Percentiles rank a stretch among this genome's conserved stretches.
Evolutionary conservation across 2,113 vertebrate species (phyloP).

Genomic region (Tenebrosternarchus preto): DNA sequence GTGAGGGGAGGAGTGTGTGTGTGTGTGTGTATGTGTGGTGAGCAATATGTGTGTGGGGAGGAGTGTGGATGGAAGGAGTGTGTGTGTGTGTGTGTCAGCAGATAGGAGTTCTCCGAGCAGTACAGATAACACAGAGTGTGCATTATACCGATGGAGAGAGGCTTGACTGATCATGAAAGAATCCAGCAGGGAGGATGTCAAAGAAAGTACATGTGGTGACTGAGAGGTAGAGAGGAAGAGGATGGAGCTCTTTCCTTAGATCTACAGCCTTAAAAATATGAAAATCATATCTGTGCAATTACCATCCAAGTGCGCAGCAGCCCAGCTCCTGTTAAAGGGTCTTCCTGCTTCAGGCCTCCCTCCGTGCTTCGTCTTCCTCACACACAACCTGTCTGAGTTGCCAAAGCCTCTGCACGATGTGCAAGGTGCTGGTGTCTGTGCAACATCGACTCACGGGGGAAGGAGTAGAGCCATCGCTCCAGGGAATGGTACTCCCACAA

Average conservation of each 20-base stretch:
- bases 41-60: background rate
- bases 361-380: background rate
- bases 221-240: background rate
- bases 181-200: background rate
- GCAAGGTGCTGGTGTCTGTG: background rate
- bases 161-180: background rate
- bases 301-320: too few relatives aligned
- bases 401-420: background rate
- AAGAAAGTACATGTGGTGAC: background rate
- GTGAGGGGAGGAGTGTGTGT: conserved; percentile 37
- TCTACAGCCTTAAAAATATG: background rate
- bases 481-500: background rate
- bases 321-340: background rate
- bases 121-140: background rate
- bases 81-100: background rate
- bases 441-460: too few relatives aligned
- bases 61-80: background rate
- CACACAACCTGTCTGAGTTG: background rate
- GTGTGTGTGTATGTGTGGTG: conserved; percentile 2
- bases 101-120: background rate
- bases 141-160: background rate
- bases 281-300: background rate
- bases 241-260: background rate
- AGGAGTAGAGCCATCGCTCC: background rate
- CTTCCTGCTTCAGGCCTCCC: background rate